phyloP scores from a whole-genome alignment of 1,140 invertebrate genomes.

The Elysia chlorotica region DNA sequence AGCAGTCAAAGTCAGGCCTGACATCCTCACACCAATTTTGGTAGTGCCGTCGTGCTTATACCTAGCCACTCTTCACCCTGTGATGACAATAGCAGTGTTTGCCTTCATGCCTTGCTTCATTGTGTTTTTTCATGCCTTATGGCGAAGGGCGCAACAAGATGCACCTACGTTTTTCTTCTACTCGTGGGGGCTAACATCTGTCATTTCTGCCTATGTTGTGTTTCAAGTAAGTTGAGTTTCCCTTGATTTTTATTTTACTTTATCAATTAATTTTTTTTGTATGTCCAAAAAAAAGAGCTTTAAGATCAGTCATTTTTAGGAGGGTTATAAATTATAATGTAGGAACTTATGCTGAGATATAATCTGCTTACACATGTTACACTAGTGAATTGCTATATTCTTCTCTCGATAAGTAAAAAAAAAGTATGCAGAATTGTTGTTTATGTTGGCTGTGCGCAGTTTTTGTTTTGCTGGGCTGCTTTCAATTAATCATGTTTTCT shows the following conservation, averaged over 20 bases:
- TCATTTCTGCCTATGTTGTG: conserved; percentile 41
- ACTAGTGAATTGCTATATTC: too few relatives aligned
- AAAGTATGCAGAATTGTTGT: too few relatives aligned
- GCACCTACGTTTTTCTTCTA: conserved; percentile 47
- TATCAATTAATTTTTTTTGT: too few relatives aligned
- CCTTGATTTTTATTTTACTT: too few relatives aligned
- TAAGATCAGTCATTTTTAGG: neutral
- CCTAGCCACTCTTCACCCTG: conserved; percentile 39
- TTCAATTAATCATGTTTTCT: neutral
- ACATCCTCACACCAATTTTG: conserved; percentile 45
- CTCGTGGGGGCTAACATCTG: conserved; percentile 46
- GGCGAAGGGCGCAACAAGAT: conserved; percentile 14
- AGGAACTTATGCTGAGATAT: too few relatives aligned
- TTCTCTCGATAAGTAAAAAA: too few relatives aligned
- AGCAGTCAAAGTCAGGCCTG: conserved; percentile 43
- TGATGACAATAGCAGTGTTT: conserved; percentile 39
- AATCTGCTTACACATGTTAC: too few relatives aligned
- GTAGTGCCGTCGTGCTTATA: conserved; percentile 39
- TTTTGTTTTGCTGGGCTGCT: too few relatives aligned
- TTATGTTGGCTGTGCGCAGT: too few relatives aligned
- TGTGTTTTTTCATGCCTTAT: conserved; percentile 42
- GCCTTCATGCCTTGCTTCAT: conserved; percentile 41
- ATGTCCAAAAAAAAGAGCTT: neutral
- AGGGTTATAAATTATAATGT: neutral
- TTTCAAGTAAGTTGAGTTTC: conserved; percentile 28